Conservation (phyloP, 2,113 vertebrate genomes). For the Xiphophorus maculatus region DNA sequence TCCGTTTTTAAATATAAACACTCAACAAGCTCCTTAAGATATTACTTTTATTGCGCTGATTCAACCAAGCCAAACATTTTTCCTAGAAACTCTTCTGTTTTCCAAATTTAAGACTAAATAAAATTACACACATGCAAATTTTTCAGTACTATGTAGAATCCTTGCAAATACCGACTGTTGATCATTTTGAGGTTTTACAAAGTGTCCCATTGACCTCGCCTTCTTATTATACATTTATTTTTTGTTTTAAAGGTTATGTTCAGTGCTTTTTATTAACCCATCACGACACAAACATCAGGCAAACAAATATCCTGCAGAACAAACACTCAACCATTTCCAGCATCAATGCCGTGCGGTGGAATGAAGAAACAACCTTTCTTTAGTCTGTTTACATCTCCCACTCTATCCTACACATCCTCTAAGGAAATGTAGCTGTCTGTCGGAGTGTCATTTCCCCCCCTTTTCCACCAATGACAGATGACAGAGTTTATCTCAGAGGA, state of each 20-base stretch:
- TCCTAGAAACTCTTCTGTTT: not conserved
- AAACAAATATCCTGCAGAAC: conserved; percentile 2
- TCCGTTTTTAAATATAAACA: too few species aligned
- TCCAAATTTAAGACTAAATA: not conserved
- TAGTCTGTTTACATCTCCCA: not conserved
- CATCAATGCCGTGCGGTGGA: conserved; percentile 18
- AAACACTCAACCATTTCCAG: conserved; percentile 26
- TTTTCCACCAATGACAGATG: conserved; percentile 71
- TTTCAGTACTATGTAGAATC: not conserved
- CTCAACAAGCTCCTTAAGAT: too few species aligned
- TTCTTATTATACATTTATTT: too few species aligned
- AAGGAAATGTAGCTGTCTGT: conserved; percentile 70
- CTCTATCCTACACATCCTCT: conserved; percentile 13
- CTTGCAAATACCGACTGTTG: not conserved
- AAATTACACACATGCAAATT: not conserved
- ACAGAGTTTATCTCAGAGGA: conserved; percentile 73
- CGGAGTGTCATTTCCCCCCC: conserved; percentile 63
- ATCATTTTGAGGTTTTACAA: not conserved
- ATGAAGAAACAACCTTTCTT: conserved; percentile 2
- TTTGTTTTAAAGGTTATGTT: not conserved
- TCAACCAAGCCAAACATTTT: too few species aligned
- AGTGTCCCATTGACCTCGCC: too few species aligned
- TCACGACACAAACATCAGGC: not conserved
- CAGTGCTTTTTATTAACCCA: not conserved
- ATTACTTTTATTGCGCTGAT: too few species aligned